Evolutionary conservation across 1,140 invertebrate species (phyloP).

Genomic region (Brachionus asplanchnoidis): DNA sequence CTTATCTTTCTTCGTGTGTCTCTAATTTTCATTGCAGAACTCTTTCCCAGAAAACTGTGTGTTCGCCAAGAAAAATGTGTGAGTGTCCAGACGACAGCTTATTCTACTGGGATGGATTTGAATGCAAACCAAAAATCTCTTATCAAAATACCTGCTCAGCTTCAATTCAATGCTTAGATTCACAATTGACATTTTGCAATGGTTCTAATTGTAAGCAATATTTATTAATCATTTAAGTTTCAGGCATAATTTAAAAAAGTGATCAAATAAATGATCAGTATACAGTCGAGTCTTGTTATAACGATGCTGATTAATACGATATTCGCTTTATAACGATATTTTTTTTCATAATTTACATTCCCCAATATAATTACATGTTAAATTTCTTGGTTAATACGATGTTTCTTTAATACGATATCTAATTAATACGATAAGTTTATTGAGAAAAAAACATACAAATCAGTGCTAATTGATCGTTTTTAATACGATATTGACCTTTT

Average conservation of each 20-base stretch:
- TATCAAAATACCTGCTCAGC: neutral
- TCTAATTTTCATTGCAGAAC: neutral
- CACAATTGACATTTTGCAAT: neutral
- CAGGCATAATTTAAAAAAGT: neutral
- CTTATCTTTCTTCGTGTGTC: neutral
- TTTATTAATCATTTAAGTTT: neutral
- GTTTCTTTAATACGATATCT: too few species aligned
- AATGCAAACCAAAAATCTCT: neutral
- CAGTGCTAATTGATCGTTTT: too few species aligned
- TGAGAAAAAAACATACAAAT: too few species aligned
- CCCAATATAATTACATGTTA: too few species aligned
- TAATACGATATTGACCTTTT: too few species aligned
- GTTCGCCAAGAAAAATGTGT: neutral
- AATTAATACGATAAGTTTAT: too few species aligned
- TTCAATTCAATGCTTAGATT: neutral
- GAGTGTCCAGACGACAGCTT: neutral
- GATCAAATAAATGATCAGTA: too few species aligned
- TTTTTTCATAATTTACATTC: too few species aligned
- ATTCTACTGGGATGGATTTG: neutral
- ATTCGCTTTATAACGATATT: too few species aligned
- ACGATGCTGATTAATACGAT: too few species aligned
- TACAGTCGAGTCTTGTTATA: too few species aligned
- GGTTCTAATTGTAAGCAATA: neutral
- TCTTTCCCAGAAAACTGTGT: neutral
- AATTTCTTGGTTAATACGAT: too few species aligned